phyloP scores from a whole-genome alignment of 2,888 invertebrate species.

The Andrena trimmerana region DNA sequence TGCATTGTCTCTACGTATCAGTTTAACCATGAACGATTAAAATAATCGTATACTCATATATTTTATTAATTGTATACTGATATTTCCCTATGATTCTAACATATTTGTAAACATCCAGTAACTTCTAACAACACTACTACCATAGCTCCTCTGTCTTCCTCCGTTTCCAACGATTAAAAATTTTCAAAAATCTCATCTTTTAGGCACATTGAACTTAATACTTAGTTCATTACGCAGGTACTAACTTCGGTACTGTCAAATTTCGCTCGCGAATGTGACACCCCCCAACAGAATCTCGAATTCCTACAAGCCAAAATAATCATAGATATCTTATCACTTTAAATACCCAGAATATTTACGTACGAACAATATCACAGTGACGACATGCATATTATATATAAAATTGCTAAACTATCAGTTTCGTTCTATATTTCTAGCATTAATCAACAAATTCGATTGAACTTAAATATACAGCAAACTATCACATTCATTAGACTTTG shows the following conservation, averaged over 20 bases:
- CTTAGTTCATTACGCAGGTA: slow-evolving; percentile 57
- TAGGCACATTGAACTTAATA: slow-evolving; percentile 61
- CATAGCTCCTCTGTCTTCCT: slow-evolving; percentile 6
- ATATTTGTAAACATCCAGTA: slow-evolving; percentile 50
- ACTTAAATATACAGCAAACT: slow-evolving; percentile 27
- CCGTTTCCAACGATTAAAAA: slow-evolving; percentile 46
- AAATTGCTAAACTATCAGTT: slow-evolving; percentile 24
- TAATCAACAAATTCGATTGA: slow-evolving; percentile 41
- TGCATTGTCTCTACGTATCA: slow-evolving; percentile 23
- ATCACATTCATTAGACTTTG: slow-evolving; percentile 22
- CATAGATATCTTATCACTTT: slow-evolving; percentile 18
- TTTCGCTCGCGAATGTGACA: slow-evolving; percentile 15
- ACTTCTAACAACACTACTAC: slow-evolving; percentile 35
- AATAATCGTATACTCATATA: slow-evolving; percentile 31
- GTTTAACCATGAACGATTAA: slow-evolving; percentile 9
- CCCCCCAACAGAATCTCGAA: not conserved
- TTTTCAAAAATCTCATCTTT: slow-evolving; percentile 48
- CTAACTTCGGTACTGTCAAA: slow-evolving; percentile 45
- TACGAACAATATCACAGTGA: slow-evolving; percentile 73
- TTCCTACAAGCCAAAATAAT: slow-evolving; percentile 20
- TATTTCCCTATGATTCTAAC: slow-evolving; percentile 32
- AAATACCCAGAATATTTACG: slow-evolving; percentile 40
- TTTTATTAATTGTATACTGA: slow-evolving; percentile 5
- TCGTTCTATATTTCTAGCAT: slow-evolving; percentile 17
- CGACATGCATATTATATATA: slow-evolving; percentile 64